Base-by-base conservation (phyloP, 2,888 invertebrate genomes). In the Ischnus inquisitorius region DNA sequence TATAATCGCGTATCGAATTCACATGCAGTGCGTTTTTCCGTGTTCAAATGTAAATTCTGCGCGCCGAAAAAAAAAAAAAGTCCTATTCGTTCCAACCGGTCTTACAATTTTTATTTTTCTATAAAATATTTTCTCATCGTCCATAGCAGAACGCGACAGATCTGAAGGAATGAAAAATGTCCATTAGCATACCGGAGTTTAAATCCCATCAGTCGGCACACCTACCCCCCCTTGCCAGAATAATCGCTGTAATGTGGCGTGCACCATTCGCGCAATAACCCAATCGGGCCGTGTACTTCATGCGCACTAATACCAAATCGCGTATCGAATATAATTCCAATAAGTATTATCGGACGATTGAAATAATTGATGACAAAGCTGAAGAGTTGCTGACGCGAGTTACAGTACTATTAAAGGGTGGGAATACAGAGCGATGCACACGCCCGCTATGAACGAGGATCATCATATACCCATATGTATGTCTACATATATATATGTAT, bases 291-390 rank as follows among this genome's bases (percentile, higher is more conserved):
- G 10, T 14, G 25, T n/a, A 10, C 60, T 46, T 14, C 60, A n/a
- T 14, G 25, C n/a, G 25, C 60, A 28, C 60, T 25, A 28, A 28
- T 60, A 28, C 25, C 25, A 25, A 14, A n/a, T 14, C 25, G 12
- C 14, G 60, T 28, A 28, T 83, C 28, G 51, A 78, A 76, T 80
- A 76, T 80, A 25, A 83, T 41, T 25, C 43, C 76, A 2, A 79
- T 67, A 67, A 83, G 62, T 68, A 39, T 62, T 78, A 83, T 72
- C 67, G 67, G 34, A 34, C 22, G 14, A 41, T 67, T 22, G 67
- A 25, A 79, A 83, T 83, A 83, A 83, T 83, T 83, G 76, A 80
- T 68, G 60, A 72, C 60, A 51, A 62, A 72, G 64, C 43, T 46
- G 39, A 68, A 77, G 83, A 57, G 76, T 67, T 34, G 25, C 54